Conservation (phyloP, 2,888 invertebrate genomes). For the Hetaerina titia region DNA sequence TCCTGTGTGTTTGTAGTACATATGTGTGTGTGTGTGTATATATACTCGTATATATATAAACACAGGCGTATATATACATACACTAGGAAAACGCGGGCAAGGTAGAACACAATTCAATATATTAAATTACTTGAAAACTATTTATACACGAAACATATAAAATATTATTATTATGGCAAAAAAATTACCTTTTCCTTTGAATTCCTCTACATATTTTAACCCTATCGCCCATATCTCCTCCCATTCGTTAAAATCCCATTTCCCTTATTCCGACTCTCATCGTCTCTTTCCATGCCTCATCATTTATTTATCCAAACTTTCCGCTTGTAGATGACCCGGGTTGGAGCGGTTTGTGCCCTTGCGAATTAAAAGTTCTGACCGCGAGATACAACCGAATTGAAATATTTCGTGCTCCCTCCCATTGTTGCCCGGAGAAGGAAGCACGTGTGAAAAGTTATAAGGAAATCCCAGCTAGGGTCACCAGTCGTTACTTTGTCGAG, state of each 20-base stretch:
- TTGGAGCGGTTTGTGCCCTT: not conserved
- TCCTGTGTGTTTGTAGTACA: too few species aligned
- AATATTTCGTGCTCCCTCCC: not conserved
- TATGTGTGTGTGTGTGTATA: too few species aligned
- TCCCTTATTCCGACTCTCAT: not conserved
- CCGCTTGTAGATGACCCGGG: not conserved
- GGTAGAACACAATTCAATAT: too few species aligned
- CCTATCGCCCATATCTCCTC: not conserved
- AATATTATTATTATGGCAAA: too few species aligned
- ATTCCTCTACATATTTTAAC: too few species aligned
- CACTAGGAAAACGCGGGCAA: too few species aligned
- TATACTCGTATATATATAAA: too few species aligned
- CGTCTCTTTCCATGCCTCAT: not conserved
- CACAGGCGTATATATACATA: too few species aligned
- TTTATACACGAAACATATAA: too few species aligned
- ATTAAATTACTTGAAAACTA: too few species aligned
- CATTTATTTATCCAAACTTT: not conserved
- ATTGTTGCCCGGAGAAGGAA: not conserved
- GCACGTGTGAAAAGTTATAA: not conserved
- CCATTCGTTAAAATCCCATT: not conserved
- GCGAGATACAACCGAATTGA: not conserved
- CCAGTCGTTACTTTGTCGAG: not conserved
- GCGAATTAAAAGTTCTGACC: not conserved
- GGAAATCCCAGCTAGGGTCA: not conserved
- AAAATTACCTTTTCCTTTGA: too few species aligned